Evolutionary conservation across 1,140 invertebrate species (phyloP), one percentile per base, ranked within the genome.

Genomic region (Odontomachus brunneus): DNA sequence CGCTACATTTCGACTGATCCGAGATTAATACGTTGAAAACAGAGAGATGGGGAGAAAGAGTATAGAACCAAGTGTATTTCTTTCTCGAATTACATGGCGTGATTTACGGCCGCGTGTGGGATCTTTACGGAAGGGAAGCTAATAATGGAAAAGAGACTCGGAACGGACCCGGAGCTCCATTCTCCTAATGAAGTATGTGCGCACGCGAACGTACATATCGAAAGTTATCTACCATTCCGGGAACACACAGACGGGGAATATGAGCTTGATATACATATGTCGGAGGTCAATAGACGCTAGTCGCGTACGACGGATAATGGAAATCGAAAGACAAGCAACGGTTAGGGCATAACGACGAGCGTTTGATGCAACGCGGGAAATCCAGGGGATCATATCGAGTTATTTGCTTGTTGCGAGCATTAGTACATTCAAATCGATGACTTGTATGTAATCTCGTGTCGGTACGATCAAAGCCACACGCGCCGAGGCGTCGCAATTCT

Each of bases 271-370:
- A n/a, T 44, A 14, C 55, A 53, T 59, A 9, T 62, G 22, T 24
- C 4, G 4, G 12, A 19, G 15, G 73, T 83, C 84, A 84, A 87
- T 84, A 84, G 85, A 81, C 29, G 71, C 12, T 22, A 48, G 49
- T 22, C 19, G 3, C 19, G 1, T 29, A 57, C 44, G 44, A 38
- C 19, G 22, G 53, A 69, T 73, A 72, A 53, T 88, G 60, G 57
- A 67, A 87, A 75, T 87, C 74, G 82, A 84, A 88, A 86, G 74
- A 84, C 85, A 81, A 88, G 82, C 85, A 88, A 75, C 14, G 14
- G 33, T 65, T 29, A 49, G 14, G 1, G 29, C 38, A 53, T 83
- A 85, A 69, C 60, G 51, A 15, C 26, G 17, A 78, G 11, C 17
- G 29, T 76, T 76, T 76, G 48, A 76, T 7, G 48, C 33, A 24